Evolutionary conservation across 2,888 invertebrate species (phyloP), one percentile per base, ranked within the genome.

Genomic region (Aromia moschata): DNA sequence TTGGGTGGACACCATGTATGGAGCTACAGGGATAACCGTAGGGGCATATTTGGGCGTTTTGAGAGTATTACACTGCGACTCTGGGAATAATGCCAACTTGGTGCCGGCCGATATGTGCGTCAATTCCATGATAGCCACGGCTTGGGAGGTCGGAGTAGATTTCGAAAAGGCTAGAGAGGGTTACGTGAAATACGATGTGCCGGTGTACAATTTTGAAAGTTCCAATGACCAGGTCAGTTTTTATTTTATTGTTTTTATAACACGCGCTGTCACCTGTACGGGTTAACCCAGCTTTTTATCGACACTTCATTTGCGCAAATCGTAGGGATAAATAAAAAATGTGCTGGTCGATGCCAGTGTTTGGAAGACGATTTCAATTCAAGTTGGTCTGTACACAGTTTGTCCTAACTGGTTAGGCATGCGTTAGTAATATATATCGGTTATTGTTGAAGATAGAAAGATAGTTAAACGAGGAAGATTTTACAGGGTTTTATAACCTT

Each of bases 1-100:
- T 1, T 92, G 91, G 91, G 87, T 89, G 2, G 91, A 91, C 79
- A 91, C 89, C 65, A 85, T 88, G 0, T 91, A 90, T 70, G 91
- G 91, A 56, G 87, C 89, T 0, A 88, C 88, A 60, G 89, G 83
- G 15, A 82, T 81, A 0, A 82, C 80, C 2, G 74, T 82, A 7
- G 83, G 83, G 4, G 76, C 46, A 1, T 57, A 40, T 3, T 0
- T 85, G 46, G 89, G 89, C 2, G 73, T 89, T 1, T 70, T 89
- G 37, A 83, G 85, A 44, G 83, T 84, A 7, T 81, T 88, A 77
- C 80, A 84, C 53, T 84, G 84, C 25, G 80, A 84, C 54, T 65
- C 66, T 2, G 73, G 82, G 0, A 80, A 81, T 11, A 77, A 83
- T 0, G 86, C 87, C 0, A 88, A 90, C 68, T 80, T 89, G 45